These are phyloP conservation scores for Phrynosoma blainvillii DNA, from an alignment of 2,113 vertebrate genomes.

Conservation along the genomic window DNA sequence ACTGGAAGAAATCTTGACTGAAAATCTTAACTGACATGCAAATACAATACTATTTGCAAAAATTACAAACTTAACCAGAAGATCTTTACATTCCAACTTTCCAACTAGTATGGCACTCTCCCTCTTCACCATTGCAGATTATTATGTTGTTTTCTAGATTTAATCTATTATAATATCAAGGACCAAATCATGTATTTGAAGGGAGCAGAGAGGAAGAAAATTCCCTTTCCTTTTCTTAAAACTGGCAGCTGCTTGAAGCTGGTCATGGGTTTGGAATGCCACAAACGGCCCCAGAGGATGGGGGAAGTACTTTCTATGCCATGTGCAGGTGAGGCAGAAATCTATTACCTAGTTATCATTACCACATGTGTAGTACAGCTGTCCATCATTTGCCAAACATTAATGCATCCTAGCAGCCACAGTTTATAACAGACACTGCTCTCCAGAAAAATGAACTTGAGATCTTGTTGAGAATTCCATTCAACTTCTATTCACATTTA, in stretches of 20 bases:
- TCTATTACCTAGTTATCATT: conserved; percentile 18
- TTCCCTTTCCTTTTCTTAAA: conserved; percentile 15
- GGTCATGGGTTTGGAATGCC: conserved; percentile 46
- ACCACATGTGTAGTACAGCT: not conserved
- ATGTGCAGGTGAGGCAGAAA: conserved; percentile 47
- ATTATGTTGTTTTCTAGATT: conserved; percentile 29
- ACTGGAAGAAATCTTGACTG: not conserved
- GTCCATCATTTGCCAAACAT: not conserved
- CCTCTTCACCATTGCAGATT: not conserved
- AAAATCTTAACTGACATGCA: not conserved
- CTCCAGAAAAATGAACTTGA: not conserved
- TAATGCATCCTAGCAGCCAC: not conserved
- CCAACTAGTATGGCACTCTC: not conserved
- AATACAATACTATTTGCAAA: not conserved
- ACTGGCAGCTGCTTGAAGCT: conserved; percentile 32
- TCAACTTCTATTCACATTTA: conserved; percentile 5
- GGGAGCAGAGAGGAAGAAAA: not conserved
- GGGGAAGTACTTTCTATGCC: not conserved
- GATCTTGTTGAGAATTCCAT: not conserved
- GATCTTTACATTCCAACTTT: not conserved
- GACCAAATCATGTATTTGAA: not conserved
- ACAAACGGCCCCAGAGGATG: not conserved
- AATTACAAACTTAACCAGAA: not conserved
- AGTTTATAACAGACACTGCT: not conserved
- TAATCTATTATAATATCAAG: conserved; percentile 29